Conservation (phyloP, 2,113 vertebrate genomes). For the Pionites leucogaster region DNA sequence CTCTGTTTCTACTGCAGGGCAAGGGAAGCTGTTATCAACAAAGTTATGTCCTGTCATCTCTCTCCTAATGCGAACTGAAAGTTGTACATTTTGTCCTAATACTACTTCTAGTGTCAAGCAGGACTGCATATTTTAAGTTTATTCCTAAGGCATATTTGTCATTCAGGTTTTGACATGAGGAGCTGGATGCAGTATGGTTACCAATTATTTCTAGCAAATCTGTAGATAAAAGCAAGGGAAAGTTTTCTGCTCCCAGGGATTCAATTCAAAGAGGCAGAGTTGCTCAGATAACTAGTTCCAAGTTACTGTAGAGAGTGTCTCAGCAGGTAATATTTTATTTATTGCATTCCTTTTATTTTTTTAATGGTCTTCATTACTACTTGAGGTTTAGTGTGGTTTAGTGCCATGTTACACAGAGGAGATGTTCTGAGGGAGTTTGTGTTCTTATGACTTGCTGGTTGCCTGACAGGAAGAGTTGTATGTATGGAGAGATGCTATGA, state of each 20-base stretch:
- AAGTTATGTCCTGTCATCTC: background rate
- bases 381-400: background rate
- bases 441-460: background rate
- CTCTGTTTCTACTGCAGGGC: background rate
- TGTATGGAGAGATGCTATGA: background rate
- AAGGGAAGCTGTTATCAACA: background rate
- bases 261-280: background rate
- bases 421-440: background rate
- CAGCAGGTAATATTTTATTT: background rate
- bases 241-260: background rate
- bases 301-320: background rate
- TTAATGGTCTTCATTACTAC: background rate
- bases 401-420: background rate
- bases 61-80: background rate
- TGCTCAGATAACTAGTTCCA: background rate
- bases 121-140: background rate
- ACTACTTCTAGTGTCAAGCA: background rate
- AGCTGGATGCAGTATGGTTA: background rate
- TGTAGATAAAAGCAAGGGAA: background rate
- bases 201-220: background rate
- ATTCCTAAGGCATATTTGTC: background rate
- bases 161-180: background rate
- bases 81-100: background rate
- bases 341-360: background rate
- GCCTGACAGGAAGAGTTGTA: background rate